Evolutionary conservation across 2,888 invertebrate genomes (phyloP).

Genomic region (Aleiodes alternator): DNA sequence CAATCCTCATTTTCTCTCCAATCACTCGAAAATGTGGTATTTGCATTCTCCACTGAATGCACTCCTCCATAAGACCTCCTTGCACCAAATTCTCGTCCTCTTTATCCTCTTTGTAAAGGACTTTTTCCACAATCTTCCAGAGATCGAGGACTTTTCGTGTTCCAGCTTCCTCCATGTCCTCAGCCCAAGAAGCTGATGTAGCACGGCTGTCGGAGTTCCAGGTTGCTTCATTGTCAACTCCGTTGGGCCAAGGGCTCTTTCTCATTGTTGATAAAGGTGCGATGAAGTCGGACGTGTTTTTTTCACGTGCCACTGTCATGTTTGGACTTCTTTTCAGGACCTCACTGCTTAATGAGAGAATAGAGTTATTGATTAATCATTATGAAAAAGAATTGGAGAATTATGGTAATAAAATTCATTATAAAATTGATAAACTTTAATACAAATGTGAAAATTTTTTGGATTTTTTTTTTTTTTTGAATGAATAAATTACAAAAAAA

Average conservation of each 20-base stretch:
- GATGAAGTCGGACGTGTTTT: constrained; percentile 1
- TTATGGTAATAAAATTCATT: no score
- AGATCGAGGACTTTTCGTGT: constrained; percentile 65
- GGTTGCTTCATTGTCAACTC: constrained; percentile 58
- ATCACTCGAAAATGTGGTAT: constrained; percentile 67
- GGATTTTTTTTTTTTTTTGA: no score
- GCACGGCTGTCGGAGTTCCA: constrained; percentile 59
- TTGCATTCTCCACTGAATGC: constrained; percentile 69
- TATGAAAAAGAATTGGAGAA: neutral
- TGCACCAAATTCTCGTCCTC: constrained; percentile 60
- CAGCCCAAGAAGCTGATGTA: constrained; percentile 65
- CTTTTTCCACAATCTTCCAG: constrained; percentile 67
- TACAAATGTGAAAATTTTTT: no score
- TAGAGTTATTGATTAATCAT: neutral
- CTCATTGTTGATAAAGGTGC: constrained; percentile 22
- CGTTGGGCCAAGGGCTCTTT: constrained; percentile 51
- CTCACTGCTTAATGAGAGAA: neutral
- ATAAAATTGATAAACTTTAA: no score
- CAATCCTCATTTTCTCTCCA: constrained; percentile 52
- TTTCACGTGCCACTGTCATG: constrained; percentile 30
- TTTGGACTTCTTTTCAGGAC: neutral
- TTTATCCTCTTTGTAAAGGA: constrained; percentile 67
- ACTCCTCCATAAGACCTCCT: constrained; percentile 64
- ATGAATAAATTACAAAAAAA: no score
- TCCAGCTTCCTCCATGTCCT: constrained; percentile 65